A percentile compares a stretch with the other conserved stretches of the same genome.
Evolutionary conservation across 2,113 vertebrate genomes (phyloP).

Genomic region (Bufo bufo): DNA sequence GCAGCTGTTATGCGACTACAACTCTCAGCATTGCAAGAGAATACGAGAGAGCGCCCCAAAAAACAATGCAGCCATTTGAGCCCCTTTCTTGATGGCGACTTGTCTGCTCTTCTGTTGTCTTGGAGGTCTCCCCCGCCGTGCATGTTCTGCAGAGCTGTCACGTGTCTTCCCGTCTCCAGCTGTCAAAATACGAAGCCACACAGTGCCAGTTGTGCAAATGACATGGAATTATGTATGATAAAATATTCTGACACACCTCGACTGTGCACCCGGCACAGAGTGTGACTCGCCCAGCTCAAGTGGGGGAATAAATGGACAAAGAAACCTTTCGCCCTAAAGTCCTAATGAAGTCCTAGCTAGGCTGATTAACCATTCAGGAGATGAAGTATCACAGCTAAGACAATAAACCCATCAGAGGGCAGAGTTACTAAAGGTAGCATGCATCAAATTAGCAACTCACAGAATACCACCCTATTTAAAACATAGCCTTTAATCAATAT

Average conservation of each 20-base stretch:
- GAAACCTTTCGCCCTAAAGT: too few species aligned
- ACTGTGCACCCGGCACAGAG: neutral
- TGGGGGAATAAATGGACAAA: too few species aligned
- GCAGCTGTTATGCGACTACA: neutral
- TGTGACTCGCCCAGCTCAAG: neutral
- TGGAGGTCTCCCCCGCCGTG: neutral
- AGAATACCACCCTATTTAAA: too few species aligned
- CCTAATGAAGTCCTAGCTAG: too few species aligned
- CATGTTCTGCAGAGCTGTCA: neutral
- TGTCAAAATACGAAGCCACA: neutral
- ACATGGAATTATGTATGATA: neutral
- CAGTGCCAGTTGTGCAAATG: neutral
- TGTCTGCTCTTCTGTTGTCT: neutral
- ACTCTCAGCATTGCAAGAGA: neutral
- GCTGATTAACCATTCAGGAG: too few species aligned
- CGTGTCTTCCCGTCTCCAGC: neutral
- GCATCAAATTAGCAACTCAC: too few species aligned
- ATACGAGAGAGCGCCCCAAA: neutral
- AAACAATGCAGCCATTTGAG: neutral
- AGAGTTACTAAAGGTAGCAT: too few species aligned
- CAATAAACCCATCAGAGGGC: too few species aligned
- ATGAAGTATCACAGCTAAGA: too few species aligned
- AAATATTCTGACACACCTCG: conserved; percentile 9
- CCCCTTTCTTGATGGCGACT: neutral
- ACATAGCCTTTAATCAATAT: too few species aligned